Conservation (phyloP, 1,140 invertebrate genomes). For the Dendrolimus kikuchii region DNA sequence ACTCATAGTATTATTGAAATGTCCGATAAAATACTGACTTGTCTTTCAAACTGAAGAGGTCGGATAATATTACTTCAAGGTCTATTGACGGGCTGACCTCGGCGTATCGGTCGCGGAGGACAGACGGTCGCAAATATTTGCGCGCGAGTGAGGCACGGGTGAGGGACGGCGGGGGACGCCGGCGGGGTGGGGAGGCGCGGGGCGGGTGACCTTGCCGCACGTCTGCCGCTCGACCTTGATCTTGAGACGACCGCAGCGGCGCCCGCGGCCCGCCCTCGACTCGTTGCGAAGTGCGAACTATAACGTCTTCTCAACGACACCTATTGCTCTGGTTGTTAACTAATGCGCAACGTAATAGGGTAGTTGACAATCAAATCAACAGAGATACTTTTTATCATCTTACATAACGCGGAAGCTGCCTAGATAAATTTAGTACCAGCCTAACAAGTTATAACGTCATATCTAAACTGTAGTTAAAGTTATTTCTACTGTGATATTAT, state of each 20-base stretch:
- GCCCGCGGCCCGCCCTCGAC: conserved; percentile 34
- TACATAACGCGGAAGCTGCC: too few species aligned
- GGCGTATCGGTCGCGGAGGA: conserved; percentile 69
- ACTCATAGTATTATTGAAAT: conserved; percentile 25
- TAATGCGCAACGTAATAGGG: conserved; percentile 14
- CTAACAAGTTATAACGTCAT: too few species aligned
- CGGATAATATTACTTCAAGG: conserved; percentile 65
- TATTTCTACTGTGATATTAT: too few species aligned
- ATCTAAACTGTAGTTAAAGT: too few species aligned
- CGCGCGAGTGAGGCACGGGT: conserved; percentile 42
- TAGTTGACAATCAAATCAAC: background rate
- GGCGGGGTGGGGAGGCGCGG: conserved; percentile 20
- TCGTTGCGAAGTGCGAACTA: conserved; percentile 15
- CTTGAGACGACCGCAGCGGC: conserved; percentile 64
- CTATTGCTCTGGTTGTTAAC: conserved; percentile 37
- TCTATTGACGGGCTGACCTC: conserved; percentile 63
- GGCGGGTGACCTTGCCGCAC: conserved; percentile 58
- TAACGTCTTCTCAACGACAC: conserved; percentile 34
- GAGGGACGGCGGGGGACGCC: conserved; percentile 23
- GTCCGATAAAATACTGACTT: conserved; percentile 41
- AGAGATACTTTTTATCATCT: too few species aligned
- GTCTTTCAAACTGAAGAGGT: conserved; percentile 51
- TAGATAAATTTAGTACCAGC: too few species aligned
- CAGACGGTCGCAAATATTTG: conserved; percentile 69
- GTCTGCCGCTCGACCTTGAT: conserved; percentile 65